phyloP scores from a whole-genome alignment of 2,888 invertebrate genomes.

The Galeruca laticollis region DNA sequence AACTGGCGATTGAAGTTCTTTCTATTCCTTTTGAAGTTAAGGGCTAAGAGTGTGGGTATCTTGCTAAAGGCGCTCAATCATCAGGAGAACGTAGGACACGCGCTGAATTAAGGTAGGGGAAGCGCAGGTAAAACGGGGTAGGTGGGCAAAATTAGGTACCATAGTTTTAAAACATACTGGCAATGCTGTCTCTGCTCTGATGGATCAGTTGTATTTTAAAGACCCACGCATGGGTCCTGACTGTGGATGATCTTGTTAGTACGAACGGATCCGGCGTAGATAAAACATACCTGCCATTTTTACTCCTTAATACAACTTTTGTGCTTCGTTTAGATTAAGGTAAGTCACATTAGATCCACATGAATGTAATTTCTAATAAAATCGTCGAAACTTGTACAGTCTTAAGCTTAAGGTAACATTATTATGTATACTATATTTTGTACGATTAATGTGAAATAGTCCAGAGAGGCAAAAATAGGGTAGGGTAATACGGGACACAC shows the following conservation, averaged over 20 bases:
- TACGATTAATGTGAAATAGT: not conserved
- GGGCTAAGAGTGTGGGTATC: no score
- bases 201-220: not conserved
- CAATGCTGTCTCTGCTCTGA: not conserved
- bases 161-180: not conserved
- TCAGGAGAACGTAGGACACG: no score
- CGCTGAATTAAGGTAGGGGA: no score
- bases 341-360: not conserved
- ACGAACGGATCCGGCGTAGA: not conserved
- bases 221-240: not conserved
- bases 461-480: conserved; percentile 1
- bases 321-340: not conserved
- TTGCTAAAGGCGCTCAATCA: no score
- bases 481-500: not conserved
- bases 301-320: no score
- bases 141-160: not conserved
- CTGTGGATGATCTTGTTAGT: not conserved
- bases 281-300: conserved; percentile 2
- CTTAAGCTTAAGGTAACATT: not conserved
- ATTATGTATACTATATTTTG: not conserved
- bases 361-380: not conserved
- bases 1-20: no score
- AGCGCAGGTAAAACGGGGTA: not conserved
- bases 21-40: no score
- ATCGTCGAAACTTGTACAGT: not conserved